Percentiles rank a stretch among this genome's conserved stretches.
Conservation (phyloP, 2,113 vertebrate species). For the Aythya baeri region DNA sequence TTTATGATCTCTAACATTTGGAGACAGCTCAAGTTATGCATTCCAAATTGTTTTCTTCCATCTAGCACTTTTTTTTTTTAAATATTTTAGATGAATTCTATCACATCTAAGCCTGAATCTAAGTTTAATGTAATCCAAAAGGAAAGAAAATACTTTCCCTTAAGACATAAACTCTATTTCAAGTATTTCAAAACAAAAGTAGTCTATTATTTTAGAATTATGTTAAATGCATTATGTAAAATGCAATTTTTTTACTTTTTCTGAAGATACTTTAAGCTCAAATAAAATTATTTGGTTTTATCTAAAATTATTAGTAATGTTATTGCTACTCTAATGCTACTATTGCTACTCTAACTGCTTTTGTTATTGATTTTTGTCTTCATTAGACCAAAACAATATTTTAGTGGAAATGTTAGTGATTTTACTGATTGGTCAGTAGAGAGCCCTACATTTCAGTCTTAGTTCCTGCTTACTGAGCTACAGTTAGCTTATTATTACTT, state of each 20-base stretch:
- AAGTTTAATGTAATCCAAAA: neutral
- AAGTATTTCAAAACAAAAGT: neutral
- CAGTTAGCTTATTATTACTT: neutral
- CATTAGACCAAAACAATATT: neutral
- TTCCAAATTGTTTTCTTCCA: neutral
- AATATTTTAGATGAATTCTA: neutral
- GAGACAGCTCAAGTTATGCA: neutral
- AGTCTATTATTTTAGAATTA: neutral
- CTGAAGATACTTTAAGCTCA: neutral
- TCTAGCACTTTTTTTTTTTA: neutral
- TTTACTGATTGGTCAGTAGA: neutral
- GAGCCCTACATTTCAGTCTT: neutral
- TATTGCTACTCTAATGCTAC: too few species aligned
- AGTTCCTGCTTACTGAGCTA: neutral
- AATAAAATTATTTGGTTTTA: neutral
- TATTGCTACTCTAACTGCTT: too few species aligned
- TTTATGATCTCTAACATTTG: neutral
- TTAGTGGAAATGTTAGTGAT: too few species aligned
- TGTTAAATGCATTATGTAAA: neutral
- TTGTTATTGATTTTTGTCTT: neutral
- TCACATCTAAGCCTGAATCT: neutral
- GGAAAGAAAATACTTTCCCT: neutral
- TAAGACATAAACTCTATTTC: fast-evolving
- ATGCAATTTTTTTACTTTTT: neutral
- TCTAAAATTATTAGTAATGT: neutral